Base-by-base conservation (phyloP, 1,140 invertebrate genomes). In the Euura lappo region DNA sequence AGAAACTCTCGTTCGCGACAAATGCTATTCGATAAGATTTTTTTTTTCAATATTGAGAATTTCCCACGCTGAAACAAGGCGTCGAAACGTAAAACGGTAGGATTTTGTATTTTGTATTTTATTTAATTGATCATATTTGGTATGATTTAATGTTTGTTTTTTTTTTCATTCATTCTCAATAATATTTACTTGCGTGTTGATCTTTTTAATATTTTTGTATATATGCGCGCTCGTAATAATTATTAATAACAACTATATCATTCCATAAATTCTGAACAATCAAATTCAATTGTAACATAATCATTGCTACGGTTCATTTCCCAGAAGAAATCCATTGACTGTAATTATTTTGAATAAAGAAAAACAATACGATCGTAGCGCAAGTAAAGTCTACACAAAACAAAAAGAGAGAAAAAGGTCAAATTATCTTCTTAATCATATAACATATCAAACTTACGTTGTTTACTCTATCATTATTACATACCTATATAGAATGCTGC, bases 211-310 rank as follows among this genome's bases (percentile, higher is more conserved):
- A 3, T 68, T 42, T 10, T 68, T 44, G 7, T 68, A 64, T 10
- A 3, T 68, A 28, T 4, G 42, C 28, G 66, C 66, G 66, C 79
- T 79, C 84, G 82, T 84, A 79, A 84, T 84, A 84, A 86, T 85
- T 80, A 80, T 83, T 82, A 84, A 84, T 84, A 86, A 86, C 85
- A 86, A 85, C 80, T 86, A 84, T 85, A 79, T 83, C 85, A 28
- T 28, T 86, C 81, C 80, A 87, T 87, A 87, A 87, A 87, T 86
- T 87, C 85, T 87, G 84, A 87, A 87, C 86, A 81, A 87, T 87
- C 85, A 87, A 87, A 87, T 87, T 87, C 86, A 87, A 87, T 85
- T 85, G 79, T 81, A 87, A 87, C 84, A 84, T 83, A 85, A 85
- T 78, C 74, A 79, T 76, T 78, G 60, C 80, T 81, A 83, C 80